A percentile compares a stretch with the other conserved stretches of the same genome.
phyloP scores from a whole-genome alignment of 2,888 invertebrate genomes.

The Acleris cristana region DNA sequence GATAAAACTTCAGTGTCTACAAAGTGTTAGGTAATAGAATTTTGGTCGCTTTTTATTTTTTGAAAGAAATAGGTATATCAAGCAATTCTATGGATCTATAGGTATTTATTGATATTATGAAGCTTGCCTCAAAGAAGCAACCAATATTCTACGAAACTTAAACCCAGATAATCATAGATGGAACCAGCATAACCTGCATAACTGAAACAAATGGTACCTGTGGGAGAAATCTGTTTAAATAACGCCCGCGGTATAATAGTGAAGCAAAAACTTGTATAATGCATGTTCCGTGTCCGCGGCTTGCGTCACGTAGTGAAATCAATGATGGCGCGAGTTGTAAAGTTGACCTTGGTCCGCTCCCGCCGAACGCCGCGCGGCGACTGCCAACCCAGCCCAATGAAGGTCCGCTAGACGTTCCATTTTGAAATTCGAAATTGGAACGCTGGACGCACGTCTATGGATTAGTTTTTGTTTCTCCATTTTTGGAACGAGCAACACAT shows the following conservation, averaged over 20 bases:
- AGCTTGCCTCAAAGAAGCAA: too few species aligned
- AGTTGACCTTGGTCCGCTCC: slow-evolving; percentile 70
- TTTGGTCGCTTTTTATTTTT: too few species aligned
- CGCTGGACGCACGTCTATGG: slow-evolving; percentile 18
- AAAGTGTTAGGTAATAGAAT: too few species aligned
- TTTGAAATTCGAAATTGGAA: slow-evolving; percentile 45
- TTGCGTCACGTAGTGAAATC: slow-evolving; percentile 76
- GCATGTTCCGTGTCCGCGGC: slow-evolving; percentile 55
- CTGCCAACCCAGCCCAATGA: slow-evolving; percentile 43
- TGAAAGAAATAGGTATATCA: too few species aligned
- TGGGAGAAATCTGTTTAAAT: slow-evolving; percentile 42
- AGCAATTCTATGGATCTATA: too few species aligned
- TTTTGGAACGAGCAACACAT: slow-evolving; percentile 2
- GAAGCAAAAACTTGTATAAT: slow-evolving; percentile 61
- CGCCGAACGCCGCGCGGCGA: slow-evolving; percentile 40
- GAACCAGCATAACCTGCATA: not conserved
- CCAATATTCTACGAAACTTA: not conserved
- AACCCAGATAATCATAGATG: not conserved
- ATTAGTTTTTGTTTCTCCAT: slow-evolving; percentile 24
- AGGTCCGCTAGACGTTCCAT: slow-evolving; percentile 47
- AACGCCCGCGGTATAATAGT: slow-evolving; percentile 48
- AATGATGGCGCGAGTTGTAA: slow-evolving; percentile 76
- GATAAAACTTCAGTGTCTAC: too few species aligned
- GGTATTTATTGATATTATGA: too few species aligned
- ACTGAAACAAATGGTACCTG: slow-evolving; percentile 18